Evolutionary conservation across 2,797 vertebrate species (phyloP), one percentile per base, ranked within the genome.

Genomic region (Acomys russatus): DNA sequence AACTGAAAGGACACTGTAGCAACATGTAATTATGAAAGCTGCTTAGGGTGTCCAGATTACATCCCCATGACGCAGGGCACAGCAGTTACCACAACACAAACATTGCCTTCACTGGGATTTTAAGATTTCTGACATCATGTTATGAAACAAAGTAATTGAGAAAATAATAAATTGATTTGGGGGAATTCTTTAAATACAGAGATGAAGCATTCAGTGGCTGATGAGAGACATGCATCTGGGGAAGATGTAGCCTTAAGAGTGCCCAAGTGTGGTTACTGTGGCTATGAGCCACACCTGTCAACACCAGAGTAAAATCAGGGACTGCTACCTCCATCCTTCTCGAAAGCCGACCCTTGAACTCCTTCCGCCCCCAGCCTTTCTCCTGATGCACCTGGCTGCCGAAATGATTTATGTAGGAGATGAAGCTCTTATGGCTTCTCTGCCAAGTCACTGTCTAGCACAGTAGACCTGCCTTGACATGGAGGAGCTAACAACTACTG

Each of bases 11-110:
- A 94, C 82, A 59, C 23, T 1, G 22, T 56, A 33, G 82, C 90
- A 97, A 96, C 96, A 63, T 97, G 4, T 88, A 93, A 97, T 97
- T 96, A 96, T 38, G 88, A 78, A 70, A 93, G 56, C 82, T n/a
- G 94, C 74, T 89, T 96, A 89, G 92, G 63, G 90, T 79, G 35
- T 83, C 85, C 70, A 68, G 88, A 91, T 91, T 73, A 56, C 61
- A 73, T 8, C 8, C 44, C 35, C 38, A 25, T 97, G 97, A 97
- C 88, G 93, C 94, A 91, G 85, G 74, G 85, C 38, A 12, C 61
- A 63, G 23, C 12, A 15, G 35, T 93, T 79, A 83, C 80, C 49
- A 83, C 56, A 35, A 59, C 82, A 89, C 95, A 97, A 97, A 92
- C 95, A 96, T 91, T 93, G 68, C 74, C 90, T 96, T 49, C 63